Evolutionary conservation across 2,113 vertebrate genomes (phyloP).

Genomic region (Periophthalmus modestus): DNA sequence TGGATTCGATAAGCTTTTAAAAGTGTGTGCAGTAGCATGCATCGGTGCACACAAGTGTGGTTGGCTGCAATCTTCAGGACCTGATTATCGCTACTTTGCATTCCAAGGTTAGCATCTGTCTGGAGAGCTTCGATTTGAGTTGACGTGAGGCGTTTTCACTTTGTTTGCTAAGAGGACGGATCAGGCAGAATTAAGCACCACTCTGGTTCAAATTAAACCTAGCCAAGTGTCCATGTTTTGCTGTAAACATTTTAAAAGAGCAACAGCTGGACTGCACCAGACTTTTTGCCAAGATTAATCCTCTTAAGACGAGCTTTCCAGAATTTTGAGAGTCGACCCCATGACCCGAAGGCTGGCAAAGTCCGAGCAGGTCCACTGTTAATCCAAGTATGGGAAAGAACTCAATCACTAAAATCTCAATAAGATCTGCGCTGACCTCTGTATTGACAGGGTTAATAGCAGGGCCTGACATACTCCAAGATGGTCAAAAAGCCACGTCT

Average conservation of each 20-base stretch:
- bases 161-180: slow-evolving; percentile 36
- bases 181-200: slow-evolving; percentile 51
- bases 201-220: slow-evolving; percentile 52
- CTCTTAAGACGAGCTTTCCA: slow-evolving; percentile 48
- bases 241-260: slow-evolving; percentile 30
- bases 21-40: slow-evolving; percentile 36
- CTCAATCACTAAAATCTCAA: slow-evolving; percentile 30
- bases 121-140: slow-evolving; percentile 32
- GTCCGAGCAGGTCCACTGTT: slow-evolving; percentile 28
- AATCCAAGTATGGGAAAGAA: slow-evolving; percentile 38
- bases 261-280: slow-evolving; percentile 24
- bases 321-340: slow-evolving; percentile 44
- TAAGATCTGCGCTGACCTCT: slow-evolving; percentile 18
- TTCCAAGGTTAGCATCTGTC: slow-evolving; percentile 61
- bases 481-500: slow-evolving; percentile 31
- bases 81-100: slow-evolving; percentile 59
- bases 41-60: slow-evolving; percentile 18
- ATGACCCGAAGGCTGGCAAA: slow-evolving; percentile 24
- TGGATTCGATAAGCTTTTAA: slow-evolving; percentile 42
- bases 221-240: slow-evolving; percentile 14
- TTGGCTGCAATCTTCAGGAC: slow-evolving; percentile 41
- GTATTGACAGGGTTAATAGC: slow-evolving; percentile 38
- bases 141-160: slow-evolving; percentile 28
- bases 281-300: slow-evolving; percentile 45
- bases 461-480: slow-evolving; percentile 26